Base-by-base conservation (phyloP, 2,113 vertebrate genomes). In the Tichodroma muraria region DNA sequence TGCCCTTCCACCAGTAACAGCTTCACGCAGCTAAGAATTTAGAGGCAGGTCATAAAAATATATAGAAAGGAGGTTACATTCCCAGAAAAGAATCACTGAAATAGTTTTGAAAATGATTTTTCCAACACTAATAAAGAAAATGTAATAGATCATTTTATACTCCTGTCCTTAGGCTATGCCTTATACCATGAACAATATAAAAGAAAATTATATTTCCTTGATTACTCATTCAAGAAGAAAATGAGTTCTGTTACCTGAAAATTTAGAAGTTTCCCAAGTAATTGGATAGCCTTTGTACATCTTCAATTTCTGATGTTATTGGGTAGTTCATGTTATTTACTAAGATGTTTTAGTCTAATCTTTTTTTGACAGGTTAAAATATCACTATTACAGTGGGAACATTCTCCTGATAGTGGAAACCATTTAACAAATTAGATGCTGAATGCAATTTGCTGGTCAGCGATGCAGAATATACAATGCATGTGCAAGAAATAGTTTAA, bases 151-250 rank as follows among this genome's bases (percentile, higher is more conserved):
- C 82, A 94, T 96, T 97, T 93, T 96, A 93, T 95, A 72, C 42
- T 95, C 76, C 85, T 66, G n/a, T 95, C 50, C 59, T 94, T 89
- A 89, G 75, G 73, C 70, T 96, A 44, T 91, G 79, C 59, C 85
- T 95, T 89, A 92, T 77, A 90, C 56, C 72, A 66, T 80, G 89
- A 93, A 90, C 90, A 91, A 63, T 86, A 94, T 95, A 94, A 95
- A 96, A 95, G 91, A 94, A 97, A 96, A 96, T 83, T 4, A 65
- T 96, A 88, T 97, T 96, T 93, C 86, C 79, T 94, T 96, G 91
- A 96, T 96, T 95, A 97, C 68, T 91, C 81, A 97, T 90, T 96
- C 87, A 96, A 95, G 83, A 37, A 94, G 93, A 96, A 97, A 92
- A 95, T 95, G 84, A 97, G 92, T 91, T 91, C 93, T 94, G 52